phyloP scores from a whole-genome alignment of 2,797 vertebrate species.

The Megalops cyprinoides region DNA sequence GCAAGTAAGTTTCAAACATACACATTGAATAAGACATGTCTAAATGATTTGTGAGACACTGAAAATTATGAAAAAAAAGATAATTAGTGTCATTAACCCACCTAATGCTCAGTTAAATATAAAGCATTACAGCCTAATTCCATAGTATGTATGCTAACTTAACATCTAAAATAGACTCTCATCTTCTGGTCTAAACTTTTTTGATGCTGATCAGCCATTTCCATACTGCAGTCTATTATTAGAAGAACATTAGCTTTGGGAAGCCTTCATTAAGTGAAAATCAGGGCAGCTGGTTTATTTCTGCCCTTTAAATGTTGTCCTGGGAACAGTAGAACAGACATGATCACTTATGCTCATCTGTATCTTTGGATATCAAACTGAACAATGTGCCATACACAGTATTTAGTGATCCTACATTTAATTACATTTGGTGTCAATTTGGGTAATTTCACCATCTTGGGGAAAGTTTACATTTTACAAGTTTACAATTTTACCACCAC shows the following conservation, averaged over 20 bases:
- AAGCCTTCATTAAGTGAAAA: conserved; percentile 26
- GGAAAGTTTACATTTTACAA: not conserved
- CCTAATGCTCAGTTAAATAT: too few species aligned
- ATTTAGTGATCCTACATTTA: too few species aligned
- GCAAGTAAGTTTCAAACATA: too few species aligned
- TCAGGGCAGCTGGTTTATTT: conserved; percentile 17
- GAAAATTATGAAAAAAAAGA: too few species aligned
- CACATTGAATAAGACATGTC: too few species aligned
- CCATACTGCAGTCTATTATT: not conserved
- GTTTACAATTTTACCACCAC: not conserved
- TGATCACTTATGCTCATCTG: not conserved
- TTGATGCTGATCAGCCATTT: not conserved
- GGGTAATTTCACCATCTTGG: not conserved
- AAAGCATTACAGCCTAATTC: too few species aligned
- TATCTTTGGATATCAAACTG: too few species aligned
- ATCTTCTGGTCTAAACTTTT: conserved; percentile 17
- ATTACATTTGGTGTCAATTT: not conserved
- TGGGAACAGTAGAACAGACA: not conserved
- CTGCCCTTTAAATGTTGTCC: conserved; percentile 9
- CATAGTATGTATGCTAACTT: not conserved
- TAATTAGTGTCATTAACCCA: too few species aligned
- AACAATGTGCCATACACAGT: too few species aligned
- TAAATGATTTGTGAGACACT: too few species aligned
- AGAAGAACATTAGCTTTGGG: conserved; percentile 7
- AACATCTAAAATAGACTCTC: conserved; percentile 15